phyloP scores from a whole-genome alignment of 1,140 invertebrate genomes.

The Drosophila santomea region DNA sequence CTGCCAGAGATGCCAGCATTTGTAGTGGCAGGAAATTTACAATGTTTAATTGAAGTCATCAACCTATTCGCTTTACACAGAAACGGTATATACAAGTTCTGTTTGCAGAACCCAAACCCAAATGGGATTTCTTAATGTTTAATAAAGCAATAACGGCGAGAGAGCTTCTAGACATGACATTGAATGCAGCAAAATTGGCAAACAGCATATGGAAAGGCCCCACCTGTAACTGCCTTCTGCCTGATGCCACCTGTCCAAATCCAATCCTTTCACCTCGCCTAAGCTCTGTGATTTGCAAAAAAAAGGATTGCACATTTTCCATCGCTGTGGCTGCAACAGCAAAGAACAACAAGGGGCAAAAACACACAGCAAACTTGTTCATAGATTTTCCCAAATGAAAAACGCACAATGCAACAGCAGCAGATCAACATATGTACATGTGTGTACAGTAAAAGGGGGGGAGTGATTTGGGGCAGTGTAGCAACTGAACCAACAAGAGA shows the following conservation, averaged over 20 bases:
- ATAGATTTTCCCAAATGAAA: conserved; percentile 49
- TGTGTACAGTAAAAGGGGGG: not conserved
- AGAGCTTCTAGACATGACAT: not conserved
- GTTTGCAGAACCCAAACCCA: too few relatives aligned
- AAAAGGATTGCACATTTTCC: conserved; percentile 19
- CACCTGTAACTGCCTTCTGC: not conserved
- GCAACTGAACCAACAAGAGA: conserved; percentile 42
- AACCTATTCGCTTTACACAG: too few relatives aligned
- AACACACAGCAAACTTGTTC: conserved; percentile 12
- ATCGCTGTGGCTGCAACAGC: not conserved
- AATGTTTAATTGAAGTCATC: too few relatives aligned
- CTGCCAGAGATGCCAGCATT: not conserved
- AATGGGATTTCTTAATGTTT: too few relatives aligned
- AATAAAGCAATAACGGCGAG: not conserved
- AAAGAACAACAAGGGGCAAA: not conserved
- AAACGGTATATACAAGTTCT: too few relatives aligned
- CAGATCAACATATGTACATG: not conserved
- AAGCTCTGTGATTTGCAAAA: conserved; percentile 14
- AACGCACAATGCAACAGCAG: conserved; percentile 33
- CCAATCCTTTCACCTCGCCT: not conserved
- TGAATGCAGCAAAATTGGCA: not conserved
- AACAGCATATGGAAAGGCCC: not conserved
- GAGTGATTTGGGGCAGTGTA: not conserved
- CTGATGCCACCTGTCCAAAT: too few relatives aligned
- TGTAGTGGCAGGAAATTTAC: not conserved